These are phyloP conservation scores for Bombus terrestris DNA, from an alignment of 1,140 invertebrate genomes.

Conservation along the genomic window DNA sequence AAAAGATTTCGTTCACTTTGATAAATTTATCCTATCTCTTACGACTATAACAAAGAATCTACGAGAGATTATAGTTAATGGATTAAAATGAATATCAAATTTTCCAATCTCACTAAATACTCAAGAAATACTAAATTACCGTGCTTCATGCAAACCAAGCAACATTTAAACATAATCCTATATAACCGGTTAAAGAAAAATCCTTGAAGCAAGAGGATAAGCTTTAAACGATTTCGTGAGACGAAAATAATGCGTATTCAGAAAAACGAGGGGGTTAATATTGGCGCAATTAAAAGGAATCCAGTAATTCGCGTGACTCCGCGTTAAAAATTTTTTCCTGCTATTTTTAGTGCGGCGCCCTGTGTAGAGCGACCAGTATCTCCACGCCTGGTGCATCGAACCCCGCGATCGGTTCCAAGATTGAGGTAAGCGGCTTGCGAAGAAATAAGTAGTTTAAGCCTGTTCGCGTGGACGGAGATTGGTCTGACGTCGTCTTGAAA, in stretches of 20 bases:
- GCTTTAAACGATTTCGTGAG: background rate
- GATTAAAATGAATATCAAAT: background rate
- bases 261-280: constrained; percentile 9
- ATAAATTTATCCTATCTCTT: background rate
- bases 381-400: constrained; percentile 53
- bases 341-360: constrained; percentile 59
- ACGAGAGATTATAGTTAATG: background rate
- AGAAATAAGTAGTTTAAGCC: constrained; percentile 72
- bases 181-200: background rate
- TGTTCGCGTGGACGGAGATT: constrained; percentile 72
- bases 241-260: background rate
- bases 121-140: no score
- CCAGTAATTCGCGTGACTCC: constrained; percentile 52
- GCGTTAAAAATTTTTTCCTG: constrained; percentile 38
- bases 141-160: background rate
- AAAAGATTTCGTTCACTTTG: background rate
- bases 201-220: no score
- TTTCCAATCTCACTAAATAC: background rate
- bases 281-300: constrained; percentile 50
- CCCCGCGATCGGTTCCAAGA: constrained; percentile 60
- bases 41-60: background rate
- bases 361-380: constrained; percentile 37
- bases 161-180: background rate
- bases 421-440: constrained; percentile 66
- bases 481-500: constrained; percentile 63